These are phyloP conservation scores for Sisor rabdophorus DNA, from an alignment of 2,113 vertebrate species.

Conservation along the genomic window DNA sequence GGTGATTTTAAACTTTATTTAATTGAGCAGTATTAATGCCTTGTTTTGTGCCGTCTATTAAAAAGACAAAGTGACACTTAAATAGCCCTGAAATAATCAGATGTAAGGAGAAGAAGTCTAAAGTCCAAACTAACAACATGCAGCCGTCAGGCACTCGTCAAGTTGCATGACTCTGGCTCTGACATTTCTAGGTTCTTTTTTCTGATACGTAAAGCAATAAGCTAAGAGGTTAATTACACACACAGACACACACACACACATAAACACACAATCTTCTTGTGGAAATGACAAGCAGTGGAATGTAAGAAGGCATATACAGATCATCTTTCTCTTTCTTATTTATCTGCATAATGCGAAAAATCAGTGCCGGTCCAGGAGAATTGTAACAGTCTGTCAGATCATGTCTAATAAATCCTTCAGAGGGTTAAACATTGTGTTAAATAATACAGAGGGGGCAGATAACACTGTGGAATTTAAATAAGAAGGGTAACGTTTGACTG, in stretches of 20 bases:
- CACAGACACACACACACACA: neutral
- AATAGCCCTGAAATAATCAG: neutral
- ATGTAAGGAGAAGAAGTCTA: constrained; percentile 23
- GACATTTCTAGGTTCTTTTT: constrained; percentile 62
- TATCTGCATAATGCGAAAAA: constrained; percentile 38
- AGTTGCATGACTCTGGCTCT: constrained; percentile 59
- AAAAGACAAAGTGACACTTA: neutral
- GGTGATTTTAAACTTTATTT: neutral
- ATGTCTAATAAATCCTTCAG: neutral
- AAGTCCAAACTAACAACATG: constrained; percentile 58
- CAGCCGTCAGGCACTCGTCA: constrained; percentile 55
- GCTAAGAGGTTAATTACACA: constrained; percentile 56
- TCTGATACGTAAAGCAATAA: constrained; percentile 7
- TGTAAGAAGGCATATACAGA: neutral
- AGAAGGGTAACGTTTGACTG: too few species aligned
- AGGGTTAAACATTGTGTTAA: neutral
- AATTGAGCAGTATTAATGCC: neutral
- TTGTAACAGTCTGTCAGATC: neutral
- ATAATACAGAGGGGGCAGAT: neutral
- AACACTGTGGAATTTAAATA: too few species aligned
- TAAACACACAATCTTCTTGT: constrained; percentile 49
- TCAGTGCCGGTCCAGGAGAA: neutral
- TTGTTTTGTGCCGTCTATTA: neutral
- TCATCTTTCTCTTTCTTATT: constrained; percentile 20
- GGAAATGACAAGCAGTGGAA: constrained; percentile 55